Evolutionary conservation across 1,140 invertebrate genomes (phyloP), one percentile per base, ranked within the genome.

Genomic region (Hydropsyche tenuis): DNA sequence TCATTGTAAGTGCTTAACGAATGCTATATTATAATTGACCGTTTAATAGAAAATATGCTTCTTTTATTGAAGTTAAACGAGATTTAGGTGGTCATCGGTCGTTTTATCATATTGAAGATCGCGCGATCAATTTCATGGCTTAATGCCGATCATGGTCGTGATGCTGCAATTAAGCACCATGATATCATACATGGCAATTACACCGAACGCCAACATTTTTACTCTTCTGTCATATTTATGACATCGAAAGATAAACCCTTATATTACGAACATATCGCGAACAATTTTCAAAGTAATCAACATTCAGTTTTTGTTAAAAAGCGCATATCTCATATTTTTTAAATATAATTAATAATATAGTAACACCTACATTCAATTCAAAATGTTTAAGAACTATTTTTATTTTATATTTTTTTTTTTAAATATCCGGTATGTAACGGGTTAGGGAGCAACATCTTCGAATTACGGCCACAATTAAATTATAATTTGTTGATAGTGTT

Each of bases 401-500:
- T 5, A 51, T 51, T 16, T 51, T 51, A 51, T 51, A 51, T 14
- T 5, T 51, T 16, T 16, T 16, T 51, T 51, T 51, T 16, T n/a
- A n/a, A n/a, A 51, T 16, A 51, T 51, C 14, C 14, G 46, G 14
- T 51, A 4, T 5, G 3, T 51, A 37, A 43, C 68, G 48, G 68
- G 68, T 70, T 70, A 46, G 27, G 12, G 22, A 18, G 43, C 68
- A 48, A 56, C 68, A 48, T 48, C 68, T 70, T 56, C 51, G 51
- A 70, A 56, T 70, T 70, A 60, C 30, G 51, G 48, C 51, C 25
- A 45, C 68, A 70, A 70, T 70, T 70, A 70, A 70, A 70, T 56
- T 56, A 70, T 70, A 70, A 70, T 70, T 70, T 70, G 68, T 70
- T 70, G 68, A 70, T 70, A 70, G 68, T 70, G 68, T 70, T 70